Base-by-base conservation (phyloP, 2,113 vertebrate species). In the Lipotes vexillifer region DNA sequence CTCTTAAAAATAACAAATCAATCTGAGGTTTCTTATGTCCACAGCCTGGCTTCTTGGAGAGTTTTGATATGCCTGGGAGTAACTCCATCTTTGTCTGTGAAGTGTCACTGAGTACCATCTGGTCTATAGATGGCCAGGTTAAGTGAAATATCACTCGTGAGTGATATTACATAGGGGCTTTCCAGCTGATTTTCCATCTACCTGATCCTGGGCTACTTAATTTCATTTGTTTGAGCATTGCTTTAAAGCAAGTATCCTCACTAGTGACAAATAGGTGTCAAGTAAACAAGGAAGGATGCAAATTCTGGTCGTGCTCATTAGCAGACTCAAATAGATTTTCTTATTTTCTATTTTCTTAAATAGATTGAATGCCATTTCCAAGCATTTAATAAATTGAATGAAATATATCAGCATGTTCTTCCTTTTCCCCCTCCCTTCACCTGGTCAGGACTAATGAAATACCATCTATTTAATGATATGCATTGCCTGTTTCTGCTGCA, bases 371-470 rank as follows among this genome's bases (percentile, higher is more conserved):
- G 49, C 17, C 33, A 59, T 63, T 75, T 74, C 63, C 83, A 66
- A 90, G 85, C 65, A 81, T 81, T 77, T 84, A 84, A 93, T 55
- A 80, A 66, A 63, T 17, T 63, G 38, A 49, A 78, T 41, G 91
- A 81, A 95, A 59, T 85, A 36, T 27, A 61, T 84, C 72, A 38
- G 57, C 13, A 25, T 49, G 52, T 36, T 71, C 84, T 89, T 83
- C n/a, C 55, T 93, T 18, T 49, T 61, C 38, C 52, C 49, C 46
- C 46, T 10, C 44, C 44, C 11, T 66, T 81, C 52, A 75, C 59
- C 93, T 21, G 61, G 33, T 93, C 69, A 63, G 74, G 41, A 80
- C 89, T 93, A 95, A 90, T 94, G 72, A 95, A 93, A 90, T 71
- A 31, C 18, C 59, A 80, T 38, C 86, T 49, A 92, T 52, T 72